Percentiles rank a stretch among this genome's conserved stretches.
Evolutionary conservation across 2,888 invertebrate species (phyloP).

Genomic region (Dioctria linearis): DNA sequence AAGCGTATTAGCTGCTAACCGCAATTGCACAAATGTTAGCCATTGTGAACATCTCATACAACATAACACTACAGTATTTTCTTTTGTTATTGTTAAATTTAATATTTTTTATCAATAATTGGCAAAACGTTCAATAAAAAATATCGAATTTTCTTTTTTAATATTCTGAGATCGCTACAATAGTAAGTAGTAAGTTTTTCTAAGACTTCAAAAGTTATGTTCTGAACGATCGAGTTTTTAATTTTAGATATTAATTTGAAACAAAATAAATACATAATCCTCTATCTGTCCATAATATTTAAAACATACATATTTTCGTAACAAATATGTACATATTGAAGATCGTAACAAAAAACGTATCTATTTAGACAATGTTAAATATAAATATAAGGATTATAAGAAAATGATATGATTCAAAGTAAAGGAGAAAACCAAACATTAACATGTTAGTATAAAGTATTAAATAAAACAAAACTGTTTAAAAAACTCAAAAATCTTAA

Average conservation of each 20-base stretch:
- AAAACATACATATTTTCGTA: slow-evolving; percentile 38
- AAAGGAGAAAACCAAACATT: background rate
- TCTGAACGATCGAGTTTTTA: background rate
- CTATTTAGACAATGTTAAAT: slow-evolving; percentile 12
- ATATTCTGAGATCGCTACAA: too few relatives aligned
- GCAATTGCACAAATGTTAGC: too few relatives aligned
- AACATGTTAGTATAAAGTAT: background rate
- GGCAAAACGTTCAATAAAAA: too few relatives aligned
- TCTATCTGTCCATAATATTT: slow-evolving; percentile 29
- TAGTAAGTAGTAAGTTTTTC: too few relatives aligned
- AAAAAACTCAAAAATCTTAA: slow-evolving; percentile 4
- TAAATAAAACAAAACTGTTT: background rate
- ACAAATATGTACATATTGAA: slow-evolving; percentile 16
- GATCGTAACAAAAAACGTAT: background rate
- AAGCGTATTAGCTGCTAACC: too few relatives aligned
- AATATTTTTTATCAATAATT: too few relatives aligned
- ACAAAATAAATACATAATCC: background rate
- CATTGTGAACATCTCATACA: too few relatives aligned
- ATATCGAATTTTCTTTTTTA: too few relatives aligned
- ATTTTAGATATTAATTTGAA: background rate
- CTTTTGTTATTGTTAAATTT: too few relatives aligned
- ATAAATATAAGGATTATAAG: background rate
- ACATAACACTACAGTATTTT: too few relatives aligned
- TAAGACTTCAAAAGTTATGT: background rate
- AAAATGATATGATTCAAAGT: background rate